A percentile compares a stretch with the other conserved stretches of the same genome.
These are phyloP conservation scores for Amaurobius ferox DNA, from an alignment of 2,888 invertebrate species.

Conservation along the genomic window DNA sequence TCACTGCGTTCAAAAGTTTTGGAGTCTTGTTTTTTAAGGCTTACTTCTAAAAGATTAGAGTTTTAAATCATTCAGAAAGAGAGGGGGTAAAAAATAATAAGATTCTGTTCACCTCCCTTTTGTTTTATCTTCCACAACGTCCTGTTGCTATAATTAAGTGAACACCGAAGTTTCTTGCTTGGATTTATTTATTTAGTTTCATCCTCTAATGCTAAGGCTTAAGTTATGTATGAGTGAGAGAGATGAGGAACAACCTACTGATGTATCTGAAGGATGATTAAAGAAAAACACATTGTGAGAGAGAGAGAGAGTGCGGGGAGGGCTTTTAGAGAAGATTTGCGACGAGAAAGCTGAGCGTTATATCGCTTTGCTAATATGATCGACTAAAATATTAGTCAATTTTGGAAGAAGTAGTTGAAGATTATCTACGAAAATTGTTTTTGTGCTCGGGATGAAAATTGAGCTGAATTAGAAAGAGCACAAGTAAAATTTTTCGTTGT, in stretches of 20 bases:
- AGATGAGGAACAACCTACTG: conserved; percentile 49
- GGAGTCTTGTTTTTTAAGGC: conserved; percentile 27
- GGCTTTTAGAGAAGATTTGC: conserved; percentile 28
- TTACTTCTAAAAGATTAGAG: conserved; percentile 62
- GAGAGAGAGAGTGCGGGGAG: conserved; percentile 7
- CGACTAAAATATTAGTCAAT: not conserved
- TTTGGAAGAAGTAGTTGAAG: not conserved
- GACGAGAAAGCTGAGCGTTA: conserved; percentile 17
- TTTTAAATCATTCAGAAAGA: conserved; percentile 60
- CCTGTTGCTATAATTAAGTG: conserved; percentile 65
- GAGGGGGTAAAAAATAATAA: conserved; percentile 38
- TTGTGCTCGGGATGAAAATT: too few relatives aligned
- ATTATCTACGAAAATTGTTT: conserved; percentile 1
- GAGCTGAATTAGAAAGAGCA: too few relatives aligned
- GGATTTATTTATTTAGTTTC: conserved; percentile 30
- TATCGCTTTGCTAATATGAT: not conserved
- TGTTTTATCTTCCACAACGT: conserved; percentile 47
- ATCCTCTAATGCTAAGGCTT: conserved; percentile 36
- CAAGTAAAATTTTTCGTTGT: too few relatives aligned
- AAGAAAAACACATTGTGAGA: conserved; percentile 60
- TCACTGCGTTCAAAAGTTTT: conserved; percentile 24
- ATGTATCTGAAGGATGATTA: conserved; percentile 63
- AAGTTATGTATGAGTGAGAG: conserved; percentile 67
- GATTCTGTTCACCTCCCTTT: conserved; percentile 36
- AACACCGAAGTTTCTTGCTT: conserved; percentile 22